Evolutionary conservation across 30 jellyfish, hydroid and myxozoan genomes (phyloP).

Genomic region (Hydractinia symbiolongicarpus): DNA sequence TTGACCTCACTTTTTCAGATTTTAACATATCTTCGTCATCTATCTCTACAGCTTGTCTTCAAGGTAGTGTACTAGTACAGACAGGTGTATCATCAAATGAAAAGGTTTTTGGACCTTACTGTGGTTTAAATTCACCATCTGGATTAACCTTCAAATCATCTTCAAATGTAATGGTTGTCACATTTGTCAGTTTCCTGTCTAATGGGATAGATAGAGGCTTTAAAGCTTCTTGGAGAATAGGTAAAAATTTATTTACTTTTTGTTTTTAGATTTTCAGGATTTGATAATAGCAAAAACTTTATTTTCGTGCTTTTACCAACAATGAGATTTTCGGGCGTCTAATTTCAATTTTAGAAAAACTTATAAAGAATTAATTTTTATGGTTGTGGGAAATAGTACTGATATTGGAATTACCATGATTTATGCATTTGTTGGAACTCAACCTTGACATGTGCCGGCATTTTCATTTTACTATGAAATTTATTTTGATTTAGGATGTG

Average conservation of each 20-base stretch:
- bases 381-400: too few species aligned
- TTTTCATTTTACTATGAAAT: neutral
- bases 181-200: neutral
- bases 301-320: too few species aligned
- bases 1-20: conserved; percentile 1
- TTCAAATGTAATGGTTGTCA: neutral
- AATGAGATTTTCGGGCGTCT: too few species aligned
- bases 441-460: neutral
- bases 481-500: conserved; percentile 49
- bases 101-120: neutral
- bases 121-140: neutral
- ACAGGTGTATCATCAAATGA: neutral
- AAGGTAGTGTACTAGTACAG: neutral
- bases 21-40: neutral
- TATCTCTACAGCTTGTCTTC: neutral
- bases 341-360: too few species aligned
- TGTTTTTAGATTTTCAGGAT: too few species aligned
- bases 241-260: neutral
- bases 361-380: too few species aligned
- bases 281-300: too few species aligned
- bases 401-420: too few species aligned
- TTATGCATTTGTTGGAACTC: too few species aligned
- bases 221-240: conserved; percentile 10
- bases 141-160: neutral
- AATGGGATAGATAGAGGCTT: neutral